A percentile compares a stretch with the other conserved stretches of the same genome.
Evolutionary conservation across 1,140 invertebrate genomes (phyloP).

Genomic region (Zophobas morio): DNA sequence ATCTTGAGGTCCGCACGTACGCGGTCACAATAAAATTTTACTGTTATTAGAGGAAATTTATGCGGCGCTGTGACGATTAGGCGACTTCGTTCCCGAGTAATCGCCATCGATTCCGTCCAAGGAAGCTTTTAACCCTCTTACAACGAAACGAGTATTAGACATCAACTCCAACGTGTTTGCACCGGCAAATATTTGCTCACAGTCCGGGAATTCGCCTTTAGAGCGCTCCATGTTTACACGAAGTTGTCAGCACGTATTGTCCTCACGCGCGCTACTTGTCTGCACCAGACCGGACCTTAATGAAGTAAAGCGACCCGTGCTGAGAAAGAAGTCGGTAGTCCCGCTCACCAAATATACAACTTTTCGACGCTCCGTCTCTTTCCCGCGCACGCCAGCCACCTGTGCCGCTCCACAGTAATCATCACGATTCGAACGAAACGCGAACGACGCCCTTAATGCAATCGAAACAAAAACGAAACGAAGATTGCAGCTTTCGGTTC

Average conservation of each 20-base stretch:
- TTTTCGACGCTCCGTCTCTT: too few relatives aligned
- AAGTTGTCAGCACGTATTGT: constrained; percentile 34
- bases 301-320: background rate
- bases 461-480: too few relatives aligned
- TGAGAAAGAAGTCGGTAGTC: too few relatives aligned
- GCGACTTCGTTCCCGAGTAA: constrained; percentile 1
- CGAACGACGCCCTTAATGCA: too few relatives aligned
- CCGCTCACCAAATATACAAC: too few relatives aligned
- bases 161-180: constrained; percentile 33
- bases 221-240: constrained; percentile 17
- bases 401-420: too few relatives aligned
- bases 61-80: constrained; percentile 12
- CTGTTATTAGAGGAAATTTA: constrained; percentile 32
- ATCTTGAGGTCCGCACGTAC: constrained; percentile 27
- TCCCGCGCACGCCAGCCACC: too few relatives aligned
- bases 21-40: constrained; percentile 30
- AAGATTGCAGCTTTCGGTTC: too few relatives aligned
- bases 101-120: constrained; percentile 15
- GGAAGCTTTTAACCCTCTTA: constrained; percentile 39
- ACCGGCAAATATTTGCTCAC: constrained; percentile 30
- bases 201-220: constrained; percentile 26
- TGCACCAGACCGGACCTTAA: background rate
- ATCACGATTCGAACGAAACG: too few relatives aligned
- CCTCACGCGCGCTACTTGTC: constrained; percentile 15
- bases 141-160: constrained; percentile 18